A percentile compares a stretch with the other conserved stretches of the same genome.
These are phyloP conservation scores for Prionailurus bengalensis DNA, from an alignment of 2,113 vertebrate species.

Conservation along the genomic window DNA sequence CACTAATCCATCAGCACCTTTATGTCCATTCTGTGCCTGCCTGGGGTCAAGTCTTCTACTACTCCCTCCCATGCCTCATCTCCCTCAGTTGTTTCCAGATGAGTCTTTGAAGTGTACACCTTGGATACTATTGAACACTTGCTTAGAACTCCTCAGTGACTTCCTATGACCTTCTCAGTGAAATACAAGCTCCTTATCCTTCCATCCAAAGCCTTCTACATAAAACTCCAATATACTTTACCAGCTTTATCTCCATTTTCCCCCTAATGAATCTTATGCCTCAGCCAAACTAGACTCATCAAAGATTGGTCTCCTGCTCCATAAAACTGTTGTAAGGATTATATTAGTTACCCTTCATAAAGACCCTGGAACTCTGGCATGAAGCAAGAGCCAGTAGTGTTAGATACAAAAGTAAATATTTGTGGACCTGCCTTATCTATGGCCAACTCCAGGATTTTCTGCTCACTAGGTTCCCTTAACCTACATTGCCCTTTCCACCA, in stretches of 20 bases:
- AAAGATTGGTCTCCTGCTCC: constrained; percentile 44
- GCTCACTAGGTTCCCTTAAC: not conserved
- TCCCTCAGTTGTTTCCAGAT: constrained; percentile 5
- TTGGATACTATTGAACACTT: not conserved
- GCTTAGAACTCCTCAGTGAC: not conserved
- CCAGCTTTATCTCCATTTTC: not conserved
- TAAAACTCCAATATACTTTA: not conserved
- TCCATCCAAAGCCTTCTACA: not conserved
- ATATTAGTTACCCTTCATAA: constrained; percentile 36
- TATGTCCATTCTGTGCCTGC: not conserved
- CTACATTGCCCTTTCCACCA: not conserved
- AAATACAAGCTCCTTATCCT: not conserved
- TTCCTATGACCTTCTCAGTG: not conserved
- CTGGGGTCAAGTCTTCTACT: not conserved
- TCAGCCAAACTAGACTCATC: not conserved
- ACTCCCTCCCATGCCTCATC: not conserved
- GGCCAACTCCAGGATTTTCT: not conserved
- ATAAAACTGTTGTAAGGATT: not conserved
- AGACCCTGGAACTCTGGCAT: not conserved
- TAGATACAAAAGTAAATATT: not conserved
- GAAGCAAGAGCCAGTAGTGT: not conserved
- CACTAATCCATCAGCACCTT: not conserved
- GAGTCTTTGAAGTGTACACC: constrained; percentile 33
- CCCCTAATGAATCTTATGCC: not conserved
- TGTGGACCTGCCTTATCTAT: not conserved